These are phyloP conservation scores for Lampris megalopsis DNA, from an alignment of 2,113 vertebrate species.

Conservation along the genomic window DNA sequence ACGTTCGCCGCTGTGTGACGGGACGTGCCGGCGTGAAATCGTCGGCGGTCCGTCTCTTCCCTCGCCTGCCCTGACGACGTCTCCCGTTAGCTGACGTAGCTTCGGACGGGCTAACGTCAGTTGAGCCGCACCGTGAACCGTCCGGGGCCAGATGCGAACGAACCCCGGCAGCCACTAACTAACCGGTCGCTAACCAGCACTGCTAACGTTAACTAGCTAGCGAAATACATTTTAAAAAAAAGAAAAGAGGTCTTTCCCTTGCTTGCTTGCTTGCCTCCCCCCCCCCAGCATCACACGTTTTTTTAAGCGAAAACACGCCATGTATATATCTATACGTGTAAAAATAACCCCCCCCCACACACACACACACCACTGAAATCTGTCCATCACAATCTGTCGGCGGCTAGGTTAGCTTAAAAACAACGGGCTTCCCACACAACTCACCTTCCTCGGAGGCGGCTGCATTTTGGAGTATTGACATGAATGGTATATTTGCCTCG, in stretches of 20 bases:
- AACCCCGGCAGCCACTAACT: slow-evolving; percentile 42
- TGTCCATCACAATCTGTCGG: slow-evolving; percentile 52
- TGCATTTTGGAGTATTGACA: slow-evolving; percentile 91
- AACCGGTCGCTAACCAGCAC: slow-evolving; percentile 52
- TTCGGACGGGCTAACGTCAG: slow-evolving; percentile 42
- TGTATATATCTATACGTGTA: neutral
- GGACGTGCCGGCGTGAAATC: neutral
- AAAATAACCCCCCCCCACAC: too few species aligned
- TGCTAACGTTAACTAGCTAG: slow-evolving; percentile 59
- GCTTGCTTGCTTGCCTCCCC: neutral
- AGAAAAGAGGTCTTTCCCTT: neutral
- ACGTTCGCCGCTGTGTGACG: neutral
- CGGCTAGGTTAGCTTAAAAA: slow-evolving; percentile 21
- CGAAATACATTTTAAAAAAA: too few species aligned
- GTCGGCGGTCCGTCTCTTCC: too few species aligned
- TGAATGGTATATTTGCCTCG: slow-evolving; percentile 80
- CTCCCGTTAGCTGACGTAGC: slow-evolving; percentile 41
- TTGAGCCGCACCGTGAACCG: slow-evolving; percentile 14
- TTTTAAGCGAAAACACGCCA: neutral
- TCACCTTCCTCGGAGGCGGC: slow-evolving; percentile 97
- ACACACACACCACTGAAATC: slow-evolving; percentile 21
- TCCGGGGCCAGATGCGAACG: slow-evolving; percentile 53
- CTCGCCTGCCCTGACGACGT: slow-evolving; percentile 20
- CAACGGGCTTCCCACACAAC: slow-evolving; percentile 67
- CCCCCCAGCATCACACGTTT: neutral